Base-by-base conservation (phyloP, 2,888 invertebrate species). In the Nasonia oneida region DNA sequence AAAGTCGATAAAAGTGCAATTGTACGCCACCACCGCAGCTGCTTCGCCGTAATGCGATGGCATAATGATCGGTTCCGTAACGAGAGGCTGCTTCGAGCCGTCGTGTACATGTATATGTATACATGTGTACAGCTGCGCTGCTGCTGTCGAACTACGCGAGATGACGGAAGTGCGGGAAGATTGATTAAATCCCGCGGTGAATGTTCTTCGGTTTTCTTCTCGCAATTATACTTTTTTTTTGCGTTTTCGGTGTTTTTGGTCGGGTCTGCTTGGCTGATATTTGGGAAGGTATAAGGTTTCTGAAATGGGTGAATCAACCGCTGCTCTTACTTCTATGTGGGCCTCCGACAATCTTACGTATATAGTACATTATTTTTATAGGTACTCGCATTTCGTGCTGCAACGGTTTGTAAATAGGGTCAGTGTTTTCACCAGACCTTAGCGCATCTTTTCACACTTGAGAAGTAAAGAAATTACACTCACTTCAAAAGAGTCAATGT, bases 1-100 rank as follows among this genome's bases (percentile, higher is more conserved):
- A 81, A 73, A 81, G 57, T 57, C 57, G 74, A 75, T 64, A 75
- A 64, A 82, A 76, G 67, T 82, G 37, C 82, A 74, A 82, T 75
- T 53, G 77, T 77, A 39, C 10, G 39, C 57, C n/a, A 18, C 42
- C 64, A 12, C n/a, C 18, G 23, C 61, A 2, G 61, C 64, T 8
- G 53, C 53, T 23, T 14, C 33, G 57, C 1, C 42, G 53, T 61
- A 76, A 67, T 75, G n/a, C 75, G 33, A 67, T 82, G 50, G 37
- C 47, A 71, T 83, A 77, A 77, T 47, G 53, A 83, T 67, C 42
- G 53, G 67, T 83, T 83, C 53, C 10, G 70, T 77, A 83, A 83
- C 78, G n/a, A 73, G 50, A 76, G 47, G 12, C 50, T 50, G 15
- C 8, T 12, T 23, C 61, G n/a, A 61, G 50, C 15, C 61, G 12